Evolutionary conservation across 2,113 vertebrate species (phyloP), one percentile per base, ranked within the genome.

Genomic region (Stomatorhinus ivindoensis): DNA sequence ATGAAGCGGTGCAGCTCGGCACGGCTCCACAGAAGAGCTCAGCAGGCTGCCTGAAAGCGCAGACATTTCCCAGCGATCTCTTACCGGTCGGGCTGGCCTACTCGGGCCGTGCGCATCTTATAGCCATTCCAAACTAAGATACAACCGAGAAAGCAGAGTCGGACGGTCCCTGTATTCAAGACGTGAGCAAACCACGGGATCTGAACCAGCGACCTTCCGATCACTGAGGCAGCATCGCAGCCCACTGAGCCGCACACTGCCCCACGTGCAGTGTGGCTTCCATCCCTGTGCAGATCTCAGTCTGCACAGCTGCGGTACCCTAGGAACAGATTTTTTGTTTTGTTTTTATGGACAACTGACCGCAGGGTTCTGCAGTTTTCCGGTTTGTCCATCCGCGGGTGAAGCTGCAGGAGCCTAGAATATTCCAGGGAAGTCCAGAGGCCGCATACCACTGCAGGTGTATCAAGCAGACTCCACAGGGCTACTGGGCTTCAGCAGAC

Each of bases 371-470:
- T 65, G 58, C 58, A 61, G 58, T 24, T n/a, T 65, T 27, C 58
- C n/a, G 3, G n/a, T 31, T 19, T 13, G 61, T 31, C n/a, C 27
- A 13, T 69, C n/a, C 1, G n/a, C 10, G n/a, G 10, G 61, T 31
- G 27, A 31, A 69, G n/a, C 61, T 48, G 61, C 24, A 51, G n/a
- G 47, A 55, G 31, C 46, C 69, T 21, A 88, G 87, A 90, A 90
- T 88, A 90, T 48, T 80, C 50, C 51, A 42, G 89, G 86, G 86
- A 88, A 87, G 76, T 90, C 86, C 89, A 90, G 13, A 61, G 88
- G 53, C 24, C 4, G 35, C 21, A 13, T 7, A 1, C 50, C 76
- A 82, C 42, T 82, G 76, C 76, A 82, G 42, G 35, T 42, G 76
- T 17, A 44, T 82, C 15, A 82, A 39, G 31, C 35, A 9, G 42